Percentiles rank a stretch among this genome's conserved stretches.
These are phyloP conservation scores for Gortyna flavago DNA, from an alignment of 2,888 invertebrate species.

Conservation along the genomic window DNA sequence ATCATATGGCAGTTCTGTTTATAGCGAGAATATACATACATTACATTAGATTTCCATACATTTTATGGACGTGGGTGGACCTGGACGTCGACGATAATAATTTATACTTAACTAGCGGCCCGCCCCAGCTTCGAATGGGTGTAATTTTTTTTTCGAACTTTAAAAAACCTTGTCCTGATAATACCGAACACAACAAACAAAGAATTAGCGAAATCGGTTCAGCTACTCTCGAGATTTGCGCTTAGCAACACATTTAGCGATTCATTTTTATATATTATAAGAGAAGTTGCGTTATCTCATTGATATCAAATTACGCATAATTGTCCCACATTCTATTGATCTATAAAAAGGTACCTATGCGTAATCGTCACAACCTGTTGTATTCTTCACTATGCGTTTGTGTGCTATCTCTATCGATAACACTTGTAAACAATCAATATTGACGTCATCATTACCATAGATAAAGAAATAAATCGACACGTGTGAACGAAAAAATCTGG, in stretches of 20 bases:
- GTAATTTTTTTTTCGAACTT: no score
- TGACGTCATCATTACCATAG: slow-evolving; percentile 7
- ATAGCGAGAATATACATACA: not conserved
- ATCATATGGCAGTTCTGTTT: no score
- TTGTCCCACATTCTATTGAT: slow-evolving; percentile 9
- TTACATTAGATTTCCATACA: not conserved
- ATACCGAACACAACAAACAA: no score
- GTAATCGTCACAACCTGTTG: slow-evolving; percentile 1
- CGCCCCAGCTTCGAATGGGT: no score
- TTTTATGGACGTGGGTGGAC: no score
- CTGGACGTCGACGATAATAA: not conserved
- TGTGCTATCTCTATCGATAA: slow-evolving; percentile 17
- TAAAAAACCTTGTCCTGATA: no score
- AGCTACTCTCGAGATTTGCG: no score
- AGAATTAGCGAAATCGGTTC: no score
- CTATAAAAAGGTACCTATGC: not conserved
- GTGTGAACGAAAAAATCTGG: not conserved
- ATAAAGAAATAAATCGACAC: slow-evolving; percentile 7
- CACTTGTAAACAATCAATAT: slow-evolving; percentile 20
- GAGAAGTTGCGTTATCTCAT: not conserved
- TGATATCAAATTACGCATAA: slow-evolving; percentile 15
- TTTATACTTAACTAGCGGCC: no score
- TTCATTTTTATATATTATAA: no score
- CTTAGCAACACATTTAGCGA: no score
- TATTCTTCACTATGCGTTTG: not conserved